Conservation (phyloP, 2,113 vertebrate genomes). For the Hipposideros armiger region DNA sequence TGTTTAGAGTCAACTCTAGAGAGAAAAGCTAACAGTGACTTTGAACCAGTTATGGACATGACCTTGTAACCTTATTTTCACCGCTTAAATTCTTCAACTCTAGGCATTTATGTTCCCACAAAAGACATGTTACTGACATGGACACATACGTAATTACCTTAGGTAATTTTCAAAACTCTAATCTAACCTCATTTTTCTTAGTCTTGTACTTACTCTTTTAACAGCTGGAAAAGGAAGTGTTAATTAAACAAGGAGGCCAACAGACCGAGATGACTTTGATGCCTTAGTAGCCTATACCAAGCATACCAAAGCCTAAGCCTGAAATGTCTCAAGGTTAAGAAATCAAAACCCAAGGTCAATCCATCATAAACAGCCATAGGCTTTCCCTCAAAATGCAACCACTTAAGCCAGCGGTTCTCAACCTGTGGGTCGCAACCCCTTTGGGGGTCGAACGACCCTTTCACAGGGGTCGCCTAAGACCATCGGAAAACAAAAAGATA, state of each 20-base stretch:
- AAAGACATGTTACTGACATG: slow-evolving; percentile 21
- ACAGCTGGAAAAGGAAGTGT: background rate
- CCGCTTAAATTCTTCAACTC: slow-evolving; percentile 29
- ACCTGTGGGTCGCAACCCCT: too few species aligned
- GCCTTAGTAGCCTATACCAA: background rate
- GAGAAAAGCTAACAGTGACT: background rate
- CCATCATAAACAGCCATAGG: background rate
- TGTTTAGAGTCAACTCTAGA: background rate
- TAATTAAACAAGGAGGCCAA: background rate
- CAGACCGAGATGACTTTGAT: background rate
- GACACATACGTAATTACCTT: background rate
- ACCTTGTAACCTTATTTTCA: background rate
- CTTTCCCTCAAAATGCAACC: background rate
- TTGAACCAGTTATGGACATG: background rate
- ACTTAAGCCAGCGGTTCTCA: background rate
- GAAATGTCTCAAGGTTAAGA: slow-evolving; percentile 4
- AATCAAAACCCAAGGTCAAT: slow-evolving; percentile 7
- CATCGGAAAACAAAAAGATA: too few species aligned
- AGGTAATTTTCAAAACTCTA: slow-evolving; percentile 20
- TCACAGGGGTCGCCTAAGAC: too few species aligned
- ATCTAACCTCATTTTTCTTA: background rate
- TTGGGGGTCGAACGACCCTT: too few species aligned
- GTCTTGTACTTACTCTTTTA: slow-evolving; percentile 16
- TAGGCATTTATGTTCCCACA: background rate
- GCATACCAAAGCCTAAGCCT: background rate